Percentiles rank a stretch among this genome's conserved stretches.
phyloP scores from a whole-genome alignment of 2,113 vertebrate genomes.

The Arvicanthis niloticus region DNA sequence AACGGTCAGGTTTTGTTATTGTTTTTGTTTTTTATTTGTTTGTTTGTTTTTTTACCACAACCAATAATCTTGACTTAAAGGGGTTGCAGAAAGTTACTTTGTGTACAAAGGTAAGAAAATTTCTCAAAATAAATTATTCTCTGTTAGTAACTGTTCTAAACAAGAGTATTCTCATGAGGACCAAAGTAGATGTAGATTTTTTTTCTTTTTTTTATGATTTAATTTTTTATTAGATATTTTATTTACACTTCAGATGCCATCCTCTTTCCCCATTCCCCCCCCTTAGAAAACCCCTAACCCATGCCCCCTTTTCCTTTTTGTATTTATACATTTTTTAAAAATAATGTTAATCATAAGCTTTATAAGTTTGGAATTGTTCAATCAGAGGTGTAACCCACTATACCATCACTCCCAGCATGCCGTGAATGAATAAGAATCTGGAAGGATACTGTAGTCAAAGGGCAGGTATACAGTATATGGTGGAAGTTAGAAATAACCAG shows the following conservation, averaged over 20 bases:
- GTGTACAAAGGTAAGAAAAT: not conserved
- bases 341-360: no score
- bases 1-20: not conserved
- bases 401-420: not conserved
- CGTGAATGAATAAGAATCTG: not conserved
- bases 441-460: not conserved
- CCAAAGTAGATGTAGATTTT: not conserved
- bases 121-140: not conserved
- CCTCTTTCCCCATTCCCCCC: no score
- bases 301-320: no score
- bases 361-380: no score
- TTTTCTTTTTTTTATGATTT: no score
- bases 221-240: no score
- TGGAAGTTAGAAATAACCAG: not conserved
- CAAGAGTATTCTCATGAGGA: not conserved
- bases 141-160: not conserved
- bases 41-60: not conserved
- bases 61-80: not conserved
- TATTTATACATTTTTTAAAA: no score
- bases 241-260: no score
- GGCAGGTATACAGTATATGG: not conserved
- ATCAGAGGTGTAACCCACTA: no score
- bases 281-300: no score
- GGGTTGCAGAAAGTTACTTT: constrained; percentile 5
- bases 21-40: no score